These are phyloP conservation scores for Drosophila littoralis DNA, from an alignment of 1,140 invertebrate species.

Conservation along the genomic window DNA sequence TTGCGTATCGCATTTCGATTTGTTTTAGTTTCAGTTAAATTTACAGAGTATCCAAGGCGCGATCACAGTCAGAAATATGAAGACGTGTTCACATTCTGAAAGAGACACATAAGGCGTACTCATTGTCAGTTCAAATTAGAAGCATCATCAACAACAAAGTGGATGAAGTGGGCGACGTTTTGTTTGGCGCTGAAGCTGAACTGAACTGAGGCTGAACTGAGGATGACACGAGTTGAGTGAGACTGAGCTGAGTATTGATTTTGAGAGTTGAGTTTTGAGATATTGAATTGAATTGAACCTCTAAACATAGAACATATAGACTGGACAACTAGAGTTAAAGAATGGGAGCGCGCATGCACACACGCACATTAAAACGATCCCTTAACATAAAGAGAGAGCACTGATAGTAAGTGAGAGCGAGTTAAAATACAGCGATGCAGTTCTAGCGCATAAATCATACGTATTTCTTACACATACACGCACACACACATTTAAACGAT, in stretches of 20 bases:
- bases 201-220: conserved; percentile 40
- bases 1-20: conserved; percentile 33
- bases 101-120: conserved; percentile 84
- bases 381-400: too few relatives aligned
- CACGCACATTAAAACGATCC: too few relatives aligned
- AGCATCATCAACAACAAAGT: conserved; percentile 78
- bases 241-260: conserved; percentile 49
- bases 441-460: too few relatives aligned
- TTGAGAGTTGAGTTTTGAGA: conserved; percentile 21
- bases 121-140: conserved; percentile 79
- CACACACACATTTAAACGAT: too few relatives aligned
- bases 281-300: too few relatives aligned
- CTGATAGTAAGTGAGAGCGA: too few relatives aligned
- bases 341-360: too few relatives aligned
- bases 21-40: conserved; percentile 62
- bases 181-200: conserved; percentile 39
- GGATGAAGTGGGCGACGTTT: conserved; percentile 50
- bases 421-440: too few relatives aligned
- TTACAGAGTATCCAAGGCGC: conserved; percentile 83
- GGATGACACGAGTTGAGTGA: conserved; percentile 45
- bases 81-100: conserved; percentile 84
- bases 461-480: too few relatives aligned
- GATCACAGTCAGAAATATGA: conserved; percentile 84
- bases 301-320: too few relatives aligned
- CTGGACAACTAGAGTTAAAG: too few relatives aligned